Evolutionary conservation across 2,797 vertebrate species (phyloP).

Genomic region (Euthynnus affinis): DNA sequence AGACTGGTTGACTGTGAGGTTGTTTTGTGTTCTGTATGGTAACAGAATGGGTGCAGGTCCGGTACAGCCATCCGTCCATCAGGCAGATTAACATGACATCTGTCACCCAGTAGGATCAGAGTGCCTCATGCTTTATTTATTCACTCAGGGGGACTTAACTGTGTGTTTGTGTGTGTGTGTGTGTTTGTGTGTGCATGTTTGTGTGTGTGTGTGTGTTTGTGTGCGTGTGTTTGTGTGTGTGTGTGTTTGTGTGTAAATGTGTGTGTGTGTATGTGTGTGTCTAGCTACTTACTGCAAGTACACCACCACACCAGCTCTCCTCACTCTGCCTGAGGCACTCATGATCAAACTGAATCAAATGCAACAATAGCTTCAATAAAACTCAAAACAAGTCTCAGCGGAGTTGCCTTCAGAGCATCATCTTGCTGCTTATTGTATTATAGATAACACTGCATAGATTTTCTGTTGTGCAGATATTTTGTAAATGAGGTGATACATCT

Average conservation of each 20-base stretch:
- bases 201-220: conserved; percentile 6
- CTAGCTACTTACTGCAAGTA: conserved; percentile 59
- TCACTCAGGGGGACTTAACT: conserved; percentile 68
- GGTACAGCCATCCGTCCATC: conserved; percentile 66
- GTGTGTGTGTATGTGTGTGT: conserved; percentile 27
- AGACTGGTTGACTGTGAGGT: conserved; percentile 17
- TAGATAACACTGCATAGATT: conserved; percentile 57
- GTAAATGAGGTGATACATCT: conserved; percentile 48
- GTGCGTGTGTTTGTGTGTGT: conserved; percentile 5
- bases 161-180: conserved; percentile 29
- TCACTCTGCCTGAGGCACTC: conserved; percentile 59
- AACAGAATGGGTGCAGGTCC: conserved; percentile 56
- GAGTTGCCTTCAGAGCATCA: conserved; percentile 54
- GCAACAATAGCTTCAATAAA: conserved; percentile 68
- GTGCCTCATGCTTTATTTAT: conserved; percentile 80
- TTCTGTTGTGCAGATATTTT: conserved; percentile 46
- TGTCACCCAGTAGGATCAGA: conserved; percentile 79
- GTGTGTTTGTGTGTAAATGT: conserved; percentile 10
- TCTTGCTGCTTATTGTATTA: conserved; percentile 49
- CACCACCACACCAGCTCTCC: conserved; percentile 47
- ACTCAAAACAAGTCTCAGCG: conserved; percentile 58
- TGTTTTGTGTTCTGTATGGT: conserved; percentile 32
- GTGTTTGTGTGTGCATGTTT: conserved; percentile 7
- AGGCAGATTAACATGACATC: conserved; percentile 85
- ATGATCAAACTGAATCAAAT: conserved; percentile 77